These are phyloP conservation scores for Drosophila fulvimacula DNA, from an alignment of 2,888 invertebrate species.

Conservation along the genomic window DNA sequence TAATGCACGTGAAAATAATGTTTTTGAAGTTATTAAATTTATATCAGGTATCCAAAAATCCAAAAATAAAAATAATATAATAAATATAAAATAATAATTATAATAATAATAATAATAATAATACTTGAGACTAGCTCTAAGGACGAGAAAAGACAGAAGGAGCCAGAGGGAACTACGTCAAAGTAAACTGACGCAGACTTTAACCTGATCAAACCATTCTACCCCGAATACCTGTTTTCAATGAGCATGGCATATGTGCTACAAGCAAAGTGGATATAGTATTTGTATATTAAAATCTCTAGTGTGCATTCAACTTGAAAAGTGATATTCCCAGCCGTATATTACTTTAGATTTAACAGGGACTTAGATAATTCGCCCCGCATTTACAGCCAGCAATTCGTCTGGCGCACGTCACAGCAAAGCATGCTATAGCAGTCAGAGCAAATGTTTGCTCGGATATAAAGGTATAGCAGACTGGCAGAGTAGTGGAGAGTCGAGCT, in stretches of 20 bases:
- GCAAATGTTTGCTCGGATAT: conserved; percentile 5
- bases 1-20: neutral
- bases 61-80: too few relatives aligned
- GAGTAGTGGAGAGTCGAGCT: neutral
- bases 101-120: too few relatives aligned
- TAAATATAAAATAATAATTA: too few relatives aligned
- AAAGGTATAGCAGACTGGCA: neutral
- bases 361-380: conserved; percentile 10
- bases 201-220: too few relatives aligned
- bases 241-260: neutral
- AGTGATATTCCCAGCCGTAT: conserved; percentile 33
- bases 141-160: too few relatives aligned
- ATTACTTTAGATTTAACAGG: conserved; percentile 24
- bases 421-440: conserved; percentile 9
- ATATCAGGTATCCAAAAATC: neutral
- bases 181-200: too few relatives aligned
- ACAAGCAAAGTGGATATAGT: neutral
- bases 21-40: neutral
- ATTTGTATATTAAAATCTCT: neutral
- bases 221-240: neutral
- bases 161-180: too few relatives aligned
- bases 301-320: conserved; percentile 1
- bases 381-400: conserved; percentile 18
- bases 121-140: neutral
- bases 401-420: conserved; percentile 37